These are phyloP conservation scores for Drosophila melanosoma DNA, from an alignment of 2,888 invertebrate species.

Conservation along the genomic window DNA sequence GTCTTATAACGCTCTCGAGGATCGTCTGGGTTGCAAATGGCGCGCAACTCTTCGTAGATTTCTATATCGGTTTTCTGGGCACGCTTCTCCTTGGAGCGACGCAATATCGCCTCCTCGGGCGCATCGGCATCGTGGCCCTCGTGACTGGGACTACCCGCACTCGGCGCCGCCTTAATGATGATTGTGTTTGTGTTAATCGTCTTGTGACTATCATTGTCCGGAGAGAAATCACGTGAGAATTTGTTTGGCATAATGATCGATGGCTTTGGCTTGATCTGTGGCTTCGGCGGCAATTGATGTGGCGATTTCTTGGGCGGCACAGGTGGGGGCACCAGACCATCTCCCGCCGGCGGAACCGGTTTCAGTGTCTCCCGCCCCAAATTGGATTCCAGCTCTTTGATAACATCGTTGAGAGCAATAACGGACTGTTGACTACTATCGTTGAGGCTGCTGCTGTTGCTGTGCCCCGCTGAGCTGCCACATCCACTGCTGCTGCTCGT, in stretches of 20 bases:
- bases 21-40: slow-evolving; percentile 93
- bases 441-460: slow-evolving; percentile 82
- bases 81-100: slow-evolving; percentile 84
- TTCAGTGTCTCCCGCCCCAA: slow-evolving; percentile 79
- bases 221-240: slow-evolving; percentile 84
- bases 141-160: slow-evolving; percentile 34
- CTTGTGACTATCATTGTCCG: slow-evolving; percentile 59
- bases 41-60: slow-evolving; percentile 90
- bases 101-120: slow-evolving; percentile 84
- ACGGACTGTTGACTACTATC: slow-evolving; percentile 79
- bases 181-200: slow-evolving; percentile 82
- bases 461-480: slow-evolving; percentile 77
- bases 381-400: slow-evolving; percentile 80
- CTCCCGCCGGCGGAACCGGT: slow-evolving; percentile 47
- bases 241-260: slow-evolving; percentile 82
- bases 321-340: slow-evolving; percentile 82
- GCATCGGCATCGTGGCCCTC: slow-evolving; percentile 83
- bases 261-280: slow-evolving; percentile 87
- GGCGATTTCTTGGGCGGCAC: slow-evolving; percentile 85
- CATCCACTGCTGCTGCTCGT: slow-evolving; percentile 75
- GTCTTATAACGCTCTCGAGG: slow-evolving; percentile 92
- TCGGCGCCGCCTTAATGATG: slow-evolving; percentile 82
- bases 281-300: slow-evolving; percentile 84
- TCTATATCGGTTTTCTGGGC: slow-evolving; percentile 84
- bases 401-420: slow-evolving; percentile 78